Conservation (phyloP, 2,113 vertebrate genomes). For the Ammospiza nelsoni region DNA sequence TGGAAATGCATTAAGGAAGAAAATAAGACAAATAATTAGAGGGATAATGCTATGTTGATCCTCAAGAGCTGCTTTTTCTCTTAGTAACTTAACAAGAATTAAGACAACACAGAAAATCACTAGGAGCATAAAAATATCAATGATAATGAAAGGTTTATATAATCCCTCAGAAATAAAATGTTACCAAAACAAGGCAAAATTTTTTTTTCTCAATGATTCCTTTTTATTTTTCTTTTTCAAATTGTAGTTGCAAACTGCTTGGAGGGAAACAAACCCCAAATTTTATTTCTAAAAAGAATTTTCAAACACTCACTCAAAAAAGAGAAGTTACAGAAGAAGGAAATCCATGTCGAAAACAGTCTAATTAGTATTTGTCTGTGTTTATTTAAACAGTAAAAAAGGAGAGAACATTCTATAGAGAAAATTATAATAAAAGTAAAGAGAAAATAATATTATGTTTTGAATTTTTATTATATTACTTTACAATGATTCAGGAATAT, state of each 20-base stretch:
- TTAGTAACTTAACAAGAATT: conserved; percentile 30
- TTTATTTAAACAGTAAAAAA: not conserved
- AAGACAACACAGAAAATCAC: conserved; percentile 1
- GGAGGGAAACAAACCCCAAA: not conserved
- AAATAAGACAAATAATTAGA: conserved; percentile 8
- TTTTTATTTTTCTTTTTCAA: not conserved
- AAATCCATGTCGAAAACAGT: not conserved
- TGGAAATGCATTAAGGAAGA: not conserved
- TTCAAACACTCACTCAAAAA: not conserved
- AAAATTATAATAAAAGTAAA: not conserved
- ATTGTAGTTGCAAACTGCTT: not conserved
- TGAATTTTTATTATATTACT: not conserved
- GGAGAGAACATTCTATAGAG: not conserved
- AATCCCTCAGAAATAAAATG: not conserved
- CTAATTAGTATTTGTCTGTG: not conserved
- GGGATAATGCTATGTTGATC: not conserved
- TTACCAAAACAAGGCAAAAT: not conserved
- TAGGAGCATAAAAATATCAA: not conserved
- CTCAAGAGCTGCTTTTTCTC: conserved; percentile 28
- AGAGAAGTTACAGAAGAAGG: not conserved
- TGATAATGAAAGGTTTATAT: not conserved
- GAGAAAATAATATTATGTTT: not conserved
- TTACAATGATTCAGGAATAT: not conserved
- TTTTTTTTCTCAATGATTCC: not conserved
- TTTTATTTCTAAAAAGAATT: not conserved